phyloP scores from a whole-genome alignment of 2,797 vertebrate genomes.

The Periophthalmus magnuspinnatus region DNA sequence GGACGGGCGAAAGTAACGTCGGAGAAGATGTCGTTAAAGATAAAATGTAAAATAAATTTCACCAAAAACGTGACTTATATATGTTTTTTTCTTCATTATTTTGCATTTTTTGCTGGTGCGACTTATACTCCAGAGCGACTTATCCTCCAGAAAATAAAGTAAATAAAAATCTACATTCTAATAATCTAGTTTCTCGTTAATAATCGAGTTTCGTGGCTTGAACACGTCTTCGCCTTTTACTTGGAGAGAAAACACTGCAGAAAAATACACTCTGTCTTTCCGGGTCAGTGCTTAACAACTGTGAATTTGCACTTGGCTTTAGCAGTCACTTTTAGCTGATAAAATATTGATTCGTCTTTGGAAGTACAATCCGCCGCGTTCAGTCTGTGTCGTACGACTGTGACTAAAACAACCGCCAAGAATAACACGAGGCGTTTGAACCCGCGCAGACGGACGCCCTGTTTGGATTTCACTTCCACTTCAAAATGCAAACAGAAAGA shows the following conservation, averaged over 20 bases:
- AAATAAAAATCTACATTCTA: too few relatives aligned
- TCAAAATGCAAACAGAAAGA: too few relatives aligned
- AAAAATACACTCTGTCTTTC: conserved; percentile 38
- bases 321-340: conserved; percentile 61
- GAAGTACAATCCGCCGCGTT: conserved; percentile 35
- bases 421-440: conserved; percentile 32
- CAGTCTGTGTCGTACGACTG: conserved; percentile 28
- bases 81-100: too few relatives aligned
- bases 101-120: too few relatives aligned
- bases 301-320: conserved; percentile 48
- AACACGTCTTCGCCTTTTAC: background rate
- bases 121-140: too few relatives aligned
- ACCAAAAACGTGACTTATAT: too few relatives aligned
- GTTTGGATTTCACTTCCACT: conserved; percentile 27
- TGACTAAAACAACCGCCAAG: conserved; percentile 19
- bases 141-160: too few relatives aligned
- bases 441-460: background rate
- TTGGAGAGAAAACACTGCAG: conserved; percentile 11
- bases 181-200: too few relatives aligned
- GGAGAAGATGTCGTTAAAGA: too few relatives aligned
- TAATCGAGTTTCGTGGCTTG: background rate
- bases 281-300: conserved; percentile 52
- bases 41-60: too few relatives aligned
- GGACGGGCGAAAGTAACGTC: too few relatives aligned
- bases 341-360: conserved; percentile 64